These are phyloP conservation scores for Acanthochromis polyacanthus DNA, from an alignment of 2,113 vertebrate genomes.

Conservation along the genomic window DNA sequence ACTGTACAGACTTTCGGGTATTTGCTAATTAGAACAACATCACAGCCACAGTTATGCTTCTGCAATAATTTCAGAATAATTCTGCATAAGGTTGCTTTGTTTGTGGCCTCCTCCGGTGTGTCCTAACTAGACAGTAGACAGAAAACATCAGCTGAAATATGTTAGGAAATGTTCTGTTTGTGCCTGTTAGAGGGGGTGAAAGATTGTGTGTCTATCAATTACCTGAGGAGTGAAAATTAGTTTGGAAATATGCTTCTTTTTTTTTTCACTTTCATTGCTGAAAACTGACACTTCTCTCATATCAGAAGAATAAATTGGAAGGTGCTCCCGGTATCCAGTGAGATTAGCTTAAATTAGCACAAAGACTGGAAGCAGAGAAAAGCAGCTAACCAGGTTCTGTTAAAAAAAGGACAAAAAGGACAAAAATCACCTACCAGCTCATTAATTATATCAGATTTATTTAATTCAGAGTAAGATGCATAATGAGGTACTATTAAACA, in stretches of 20 bases:
- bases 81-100: background rate
- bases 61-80: slow-evolving; percentile 30
- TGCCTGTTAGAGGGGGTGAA: background rate
- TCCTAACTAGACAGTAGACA: background rate
- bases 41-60: slow-evolving; percentile 1
- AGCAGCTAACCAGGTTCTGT: too few relatives aligned
- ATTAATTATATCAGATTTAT: too few relatives aligned
- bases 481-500: too few relatives aligned
- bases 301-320: too few relatives aligned
- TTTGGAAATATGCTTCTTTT: too few relatives aligned
- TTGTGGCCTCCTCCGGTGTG: background rate
- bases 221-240: background rate
- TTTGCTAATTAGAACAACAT: slow-evolving; percentile 38
- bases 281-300: too few relatives aligned
- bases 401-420: background rate
- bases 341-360: too few relatives aligned
- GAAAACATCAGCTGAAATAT: background rate
- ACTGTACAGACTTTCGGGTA: background rate
- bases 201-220: background rate
- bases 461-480: too few relatives aligned
- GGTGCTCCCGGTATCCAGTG: too few relatives aligned
- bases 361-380: too few relatives aligned
- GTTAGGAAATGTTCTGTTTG: background rate
- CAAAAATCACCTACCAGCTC: background rate
- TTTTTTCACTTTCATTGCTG: too few relatives aligned